Evolutionary conservation across 2,797 vertebrate genomes (phyloP).

Genomic region (Benthosema pterotum): DNA sequence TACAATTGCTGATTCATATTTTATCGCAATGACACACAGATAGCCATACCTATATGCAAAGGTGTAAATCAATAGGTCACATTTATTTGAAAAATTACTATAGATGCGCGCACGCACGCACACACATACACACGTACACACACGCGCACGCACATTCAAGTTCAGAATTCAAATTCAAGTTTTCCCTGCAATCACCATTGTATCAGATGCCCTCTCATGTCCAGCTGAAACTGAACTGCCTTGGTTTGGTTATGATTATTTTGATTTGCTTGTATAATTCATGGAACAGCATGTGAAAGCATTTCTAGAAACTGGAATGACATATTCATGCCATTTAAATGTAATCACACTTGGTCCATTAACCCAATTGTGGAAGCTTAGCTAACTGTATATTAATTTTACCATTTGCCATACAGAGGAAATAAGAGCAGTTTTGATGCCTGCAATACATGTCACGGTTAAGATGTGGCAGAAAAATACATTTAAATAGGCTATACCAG

Average conservation of each 20-base stretch:
- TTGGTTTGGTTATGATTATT: slow-evolving; percentile 44
- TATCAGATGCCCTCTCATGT: slow-evolving; percentile 23
- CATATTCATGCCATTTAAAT: slow-evolving; percentile 34
- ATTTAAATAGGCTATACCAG: too few relatives aligned
- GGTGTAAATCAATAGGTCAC: too few relatives aligned
- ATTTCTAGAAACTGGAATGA: slow-evolving; percentile 50
- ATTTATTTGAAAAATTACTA: slow-evolving; percentile 49
- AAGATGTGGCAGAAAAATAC: too few relatives aligned
- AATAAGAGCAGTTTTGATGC: slow-evolving; percentile 7
- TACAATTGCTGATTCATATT: too few relatives aligned
- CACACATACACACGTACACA: too few relatives aligned
- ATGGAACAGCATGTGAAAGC: slow-evolving; percentile 29
- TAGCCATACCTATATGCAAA: too few relatives aligned
- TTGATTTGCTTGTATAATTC: slow-evolving; percentile 26
- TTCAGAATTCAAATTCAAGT: too few relatives aligned
- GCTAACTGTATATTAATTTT: slow-evolving; percentile 41
- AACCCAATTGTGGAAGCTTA: slow-evolving; percentile 58
- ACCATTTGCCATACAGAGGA: slow-evolving; percentile 23
- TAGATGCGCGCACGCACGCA: too few relatives aligned
- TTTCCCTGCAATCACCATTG: slow-evolving; percentile 41
- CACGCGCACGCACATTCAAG: too few relatives aligned
- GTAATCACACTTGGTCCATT: slow-evolving; percentile 67
- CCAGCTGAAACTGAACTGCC: slow-evolving; percentile 41
- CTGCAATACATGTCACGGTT: slow-evolving; percentile 19
- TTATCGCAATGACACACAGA: too few relatives aligned